Conservation (phyloP, 2,888 invertebrate genomes). For the Omphaloscelis lunosa region DNA sequence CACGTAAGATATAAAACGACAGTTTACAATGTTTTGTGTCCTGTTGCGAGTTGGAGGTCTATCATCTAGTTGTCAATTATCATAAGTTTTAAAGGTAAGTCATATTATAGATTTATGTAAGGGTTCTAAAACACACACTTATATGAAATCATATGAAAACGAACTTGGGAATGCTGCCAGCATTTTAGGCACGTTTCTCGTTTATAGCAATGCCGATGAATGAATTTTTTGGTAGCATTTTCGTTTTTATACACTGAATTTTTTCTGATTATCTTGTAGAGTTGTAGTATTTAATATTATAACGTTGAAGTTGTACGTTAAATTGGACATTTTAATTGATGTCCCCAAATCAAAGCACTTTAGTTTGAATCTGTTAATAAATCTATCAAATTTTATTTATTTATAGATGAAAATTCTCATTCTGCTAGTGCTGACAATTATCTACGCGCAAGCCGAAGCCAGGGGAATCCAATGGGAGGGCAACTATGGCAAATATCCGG, state of each 20-base stretch:
- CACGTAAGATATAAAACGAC: conserved; percentile 7
- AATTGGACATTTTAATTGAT: neutral
- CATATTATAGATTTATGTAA: neutral
- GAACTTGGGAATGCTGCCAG: neutral
- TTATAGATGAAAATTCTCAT: conserved; percentile 71
- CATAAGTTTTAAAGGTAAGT: conserved; percentile 17
- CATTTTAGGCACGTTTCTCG: neutral
- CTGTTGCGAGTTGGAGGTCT: neutral
- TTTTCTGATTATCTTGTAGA: neutral
- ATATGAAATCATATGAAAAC: neutral
- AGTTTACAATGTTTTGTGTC: neutral
- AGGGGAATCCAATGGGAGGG: conserved; percentile 66
- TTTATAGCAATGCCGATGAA: neutral
- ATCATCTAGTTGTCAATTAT: neutral
- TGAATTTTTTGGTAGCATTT: neutral
- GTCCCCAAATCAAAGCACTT: neutral
- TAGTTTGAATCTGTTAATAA: neutral
- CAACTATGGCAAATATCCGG: conserved; percentile 63
- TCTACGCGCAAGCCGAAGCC: conserved; percentile 44
- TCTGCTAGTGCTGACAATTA: conserved; percentile 58
- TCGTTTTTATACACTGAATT: too few relatives aligned
- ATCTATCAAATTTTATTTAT: neutral
- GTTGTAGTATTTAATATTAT: too few relatives aligned
- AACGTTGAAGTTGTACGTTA: neutral
- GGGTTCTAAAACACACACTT: neutral